Percentiles rank a stretch among this genome's conserved stretches.
phyloP scores from a whole-genome alignment of 2,113 vertebrate species.

The Anser cygnoides region DNA sequence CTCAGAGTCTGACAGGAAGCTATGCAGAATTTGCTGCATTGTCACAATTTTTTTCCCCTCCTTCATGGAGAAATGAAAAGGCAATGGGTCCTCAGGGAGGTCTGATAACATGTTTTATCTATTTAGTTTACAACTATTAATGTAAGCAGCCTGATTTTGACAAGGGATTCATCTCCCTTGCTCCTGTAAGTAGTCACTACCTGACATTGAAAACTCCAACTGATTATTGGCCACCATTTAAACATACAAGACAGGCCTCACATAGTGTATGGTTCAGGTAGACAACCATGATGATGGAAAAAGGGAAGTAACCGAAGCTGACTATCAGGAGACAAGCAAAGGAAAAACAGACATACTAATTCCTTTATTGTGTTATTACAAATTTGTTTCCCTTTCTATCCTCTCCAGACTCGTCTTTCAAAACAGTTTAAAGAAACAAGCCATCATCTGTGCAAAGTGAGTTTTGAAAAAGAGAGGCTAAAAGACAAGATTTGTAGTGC shows the following conservation, averaged over 20 bases:
- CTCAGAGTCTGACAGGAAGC: not conserved
- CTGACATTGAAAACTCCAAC: not conserved
- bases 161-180: not conserved
- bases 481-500: not conserved
- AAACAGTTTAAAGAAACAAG: not conserved
- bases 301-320: not conserved
- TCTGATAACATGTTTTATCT: not conserved
- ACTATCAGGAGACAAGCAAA: not conserved
- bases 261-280: not conserved
- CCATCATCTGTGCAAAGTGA: not conserved
- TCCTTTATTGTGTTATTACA: not conserved
- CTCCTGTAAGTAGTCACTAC: not conserved
- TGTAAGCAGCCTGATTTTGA: not conserved
- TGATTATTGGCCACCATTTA: not conserved
- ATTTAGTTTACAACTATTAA: not conserved
- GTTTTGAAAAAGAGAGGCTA: not conserved
- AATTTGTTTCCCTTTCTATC: not conserved
- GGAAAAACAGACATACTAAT: not conserved
- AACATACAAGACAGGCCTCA: not conserved
- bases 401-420: not conserved
- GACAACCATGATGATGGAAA: not conserved
- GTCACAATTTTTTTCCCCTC: not conserved
- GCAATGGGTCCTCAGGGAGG: not conserved
- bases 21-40: not conserved
- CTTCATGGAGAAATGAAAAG: not conserved